Conservation (phyloP, 2,113 vertebrate species). For the Galbula dea region DNA sequence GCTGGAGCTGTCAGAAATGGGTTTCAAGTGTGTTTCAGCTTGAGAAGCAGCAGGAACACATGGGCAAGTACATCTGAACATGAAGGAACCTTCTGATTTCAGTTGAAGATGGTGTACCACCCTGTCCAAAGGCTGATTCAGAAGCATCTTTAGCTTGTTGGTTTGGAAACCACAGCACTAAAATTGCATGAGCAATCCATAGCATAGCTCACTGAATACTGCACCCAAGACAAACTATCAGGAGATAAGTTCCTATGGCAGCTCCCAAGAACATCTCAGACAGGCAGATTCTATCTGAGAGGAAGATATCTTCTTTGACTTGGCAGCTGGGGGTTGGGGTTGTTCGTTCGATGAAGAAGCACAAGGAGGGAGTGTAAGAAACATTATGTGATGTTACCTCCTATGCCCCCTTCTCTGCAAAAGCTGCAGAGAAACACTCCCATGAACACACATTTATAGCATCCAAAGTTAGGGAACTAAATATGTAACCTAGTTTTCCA, state of each 20-base stretch:
- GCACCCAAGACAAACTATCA: neutral
- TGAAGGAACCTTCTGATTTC: neutral
- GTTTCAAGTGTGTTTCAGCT: neutral
- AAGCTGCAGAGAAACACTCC: neutral
- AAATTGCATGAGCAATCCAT: neutral
- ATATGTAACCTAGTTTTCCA: neutral
- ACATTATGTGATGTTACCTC: neutral
- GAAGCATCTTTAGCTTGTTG: neutral
- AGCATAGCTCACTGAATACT: neutral
- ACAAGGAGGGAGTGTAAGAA: neutral
- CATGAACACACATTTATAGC: neutral
- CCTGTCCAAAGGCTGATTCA: neutral
- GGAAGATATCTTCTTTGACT: neutral
- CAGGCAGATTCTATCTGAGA: neutral
- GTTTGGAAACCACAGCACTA: neutral
- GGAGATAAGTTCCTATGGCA: slow-evolving; percentile 8
- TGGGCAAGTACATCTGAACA: neutral
- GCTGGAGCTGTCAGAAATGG: neutral
- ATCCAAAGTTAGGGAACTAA: neutral
- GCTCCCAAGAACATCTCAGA: slow-evolving; percentile 9
- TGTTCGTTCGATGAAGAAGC: neutral
- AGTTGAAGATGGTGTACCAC: neutral
- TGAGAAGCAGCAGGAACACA: neutral
- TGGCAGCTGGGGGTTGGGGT: neutral
- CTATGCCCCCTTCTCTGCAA: neutral